These are phyloP conservation scores for Peromyscus leucopus DNA, from an alignment of 2,113 vertebrate species.

Conservation along the genomic window DNA sequence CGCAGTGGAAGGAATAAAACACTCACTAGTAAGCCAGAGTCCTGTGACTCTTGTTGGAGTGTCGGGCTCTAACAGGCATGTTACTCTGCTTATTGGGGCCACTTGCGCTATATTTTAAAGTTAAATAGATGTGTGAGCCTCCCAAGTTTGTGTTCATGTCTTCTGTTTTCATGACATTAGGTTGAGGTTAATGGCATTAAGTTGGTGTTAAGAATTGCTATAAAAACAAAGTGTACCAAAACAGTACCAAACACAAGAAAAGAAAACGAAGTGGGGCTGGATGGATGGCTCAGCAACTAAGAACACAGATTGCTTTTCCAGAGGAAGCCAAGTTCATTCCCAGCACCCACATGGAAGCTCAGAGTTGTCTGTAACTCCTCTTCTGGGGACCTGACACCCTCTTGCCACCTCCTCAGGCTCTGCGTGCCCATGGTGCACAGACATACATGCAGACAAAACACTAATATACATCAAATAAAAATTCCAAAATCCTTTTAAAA, in stretches of 20 bases:
- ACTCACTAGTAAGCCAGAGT: not conserved
- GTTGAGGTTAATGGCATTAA: not conserved
- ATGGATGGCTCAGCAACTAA: no score
- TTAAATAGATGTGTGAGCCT: not conserved
- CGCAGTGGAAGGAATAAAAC: not conserved
- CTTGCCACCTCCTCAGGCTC: not conserved
- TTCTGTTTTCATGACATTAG: not conserved
- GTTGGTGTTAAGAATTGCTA: not conserved
- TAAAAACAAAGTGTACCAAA: slow-evolving; percentile 9
- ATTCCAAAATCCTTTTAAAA: not conserved
- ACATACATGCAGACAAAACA: not conserved
- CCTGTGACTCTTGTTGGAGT: not conserved
- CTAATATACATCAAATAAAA: not conserved
- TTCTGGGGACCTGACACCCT: not conserved
- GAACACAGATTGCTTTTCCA: not conserved
- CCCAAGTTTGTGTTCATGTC: not conserved
- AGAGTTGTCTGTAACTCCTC: not conserved
- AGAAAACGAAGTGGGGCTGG: no score
- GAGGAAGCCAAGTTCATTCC: not conserved
- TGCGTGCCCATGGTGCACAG: not conserved
- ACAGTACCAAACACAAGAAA: not conserved
- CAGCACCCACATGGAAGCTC: not conserved
- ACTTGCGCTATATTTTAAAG: slow-evolving; percentile 2
- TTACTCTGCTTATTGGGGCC: not conserved
- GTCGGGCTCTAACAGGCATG: not conserved